Evolutionary conservation across 2,888 invertebrate species (phyloP), one percentile per base, ranked within the genome.

Genomic region (Plagodis pulveraria): DNA sequence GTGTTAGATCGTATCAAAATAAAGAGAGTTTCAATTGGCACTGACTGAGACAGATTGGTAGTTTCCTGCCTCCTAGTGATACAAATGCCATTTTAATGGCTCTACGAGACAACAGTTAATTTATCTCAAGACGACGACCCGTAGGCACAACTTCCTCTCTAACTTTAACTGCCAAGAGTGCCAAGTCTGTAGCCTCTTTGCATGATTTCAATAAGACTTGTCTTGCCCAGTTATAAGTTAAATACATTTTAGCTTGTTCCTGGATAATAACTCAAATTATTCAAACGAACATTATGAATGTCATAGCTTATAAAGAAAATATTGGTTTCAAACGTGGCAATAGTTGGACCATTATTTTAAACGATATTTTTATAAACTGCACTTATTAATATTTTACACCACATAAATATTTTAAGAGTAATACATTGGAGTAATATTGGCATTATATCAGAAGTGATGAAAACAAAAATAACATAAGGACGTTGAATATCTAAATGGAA

Each of bases 21-120:
- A 67, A 66, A 76, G 72, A 73, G 71, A 66, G 73, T 76, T 78
- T 68, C 83, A 87, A 87, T 87, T 86, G 84, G 73, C 76, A 74
- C 78, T 78, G 81, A 80, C 80, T 78, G 74, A 78, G 80, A 83
- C 79, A 77, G 82, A 88, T 87, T 84, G 84, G 74, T 79, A 78
- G 85, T 83, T 84, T 89, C 87, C 87, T 86, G 83, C 70, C 80
- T 70, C 78, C 77, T 78, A 85, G 83, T 81, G 84, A 81, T 81
- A 84, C 84, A 83, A 84, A 83, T 78, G 84, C 77, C 80, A 73
- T 73, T 68, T 72, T 84, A 86, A 84, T 81, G 77, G 81, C 76
- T 76, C 70, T 73, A 66, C 68, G 75, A 78, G 83, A 84, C 83
- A 83, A 83, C 79, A 78, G 81, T 79, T 84, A 83, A 86, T 84